A percentile compares a stretch with the other conserved stretches of the same genome.
Evolutionary conservation across 2,797 vertebrate genomes (phyloP).

Genomic region (Xerus rutilus): DNA sequence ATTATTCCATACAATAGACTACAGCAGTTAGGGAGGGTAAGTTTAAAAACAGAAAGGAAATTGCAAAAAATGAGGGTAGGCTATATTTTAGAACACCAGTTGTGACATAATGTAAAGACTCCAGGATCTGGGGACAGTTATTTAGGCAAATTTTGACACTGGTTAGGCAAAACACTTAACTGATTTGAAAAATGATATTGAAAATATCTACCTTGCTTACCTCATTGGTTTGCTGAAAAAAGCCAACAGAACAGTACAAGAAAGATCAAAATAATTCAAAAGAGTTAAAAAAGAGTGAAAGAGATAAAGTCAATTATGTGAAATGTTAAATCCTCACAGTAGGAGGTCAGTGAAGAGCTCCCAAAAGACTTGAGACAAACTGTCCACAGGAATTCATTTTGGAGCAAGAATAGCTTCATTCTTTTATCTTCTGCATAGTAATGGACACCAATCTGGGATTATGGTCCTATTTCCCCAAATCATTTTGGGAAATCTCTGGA

Average conservation of each 20-base stretch:
- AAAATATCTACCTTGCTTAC: conserved; percentile 6
- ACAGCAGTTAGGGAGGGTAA: background rate
- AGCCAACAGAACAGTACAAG: background rate
- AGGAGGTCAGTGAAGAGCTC: background rate
- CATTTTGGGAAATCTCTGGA: background rate
- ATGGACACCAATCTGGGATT: background rate
- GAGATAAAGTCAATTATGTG: background rate
- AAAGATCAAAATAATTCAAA: conserved; percentile 1
- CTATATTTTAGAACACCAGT: background rate
- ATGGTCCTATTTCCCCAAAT: background rate
- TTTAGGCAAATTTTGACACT: background rate
- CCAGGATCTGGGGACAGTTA: background rate
- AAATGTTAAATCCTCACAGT: background rate
- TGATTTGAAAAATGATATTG: conserved; percentile 38
- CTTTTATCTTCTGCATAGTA: background rate
- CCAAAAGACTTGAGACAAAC: background rate
- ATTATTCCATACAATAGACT: conserved; percentile 5
- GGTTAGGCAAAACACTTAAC: background rate
- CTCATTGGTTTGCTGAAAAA: conserved; percentile 11
- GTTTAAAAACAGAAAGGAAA: background rate
- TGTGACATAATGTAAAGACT: background rate
- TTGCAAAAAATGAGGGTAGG: background rate
- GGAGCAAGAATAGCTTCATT: background rate
- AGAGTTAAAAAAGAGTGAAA: conserved; percentile 1
- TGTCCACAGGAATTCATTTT: background rate